phyloP scores from a whole-genome alignment of 1,140 invertebrate species.

The Colletes gigas region DNA sequence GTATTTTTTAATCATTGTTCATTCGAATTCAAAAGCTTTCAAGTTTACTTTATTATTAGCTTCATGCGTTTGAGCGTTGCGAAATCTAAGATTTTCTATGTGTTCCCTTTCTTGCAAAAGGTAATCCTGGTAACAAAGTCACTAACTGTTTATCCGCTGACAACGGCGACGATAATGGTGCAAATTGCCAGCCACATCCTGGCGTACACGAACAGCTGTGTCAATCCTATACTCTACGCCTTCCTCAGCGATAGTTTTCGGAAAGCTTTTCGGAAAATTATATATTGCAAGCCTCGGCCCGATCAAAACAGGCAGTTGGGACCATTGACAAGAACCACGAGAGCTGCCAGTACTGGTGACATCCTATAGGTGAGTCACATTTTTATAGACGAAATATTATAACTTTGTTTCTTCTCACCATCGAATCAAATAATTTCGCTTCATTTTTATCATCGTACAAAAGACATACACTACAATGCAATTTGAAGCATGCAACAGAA shows the following conservation, averaged over 20 bases:
- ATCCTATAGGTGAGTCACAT: conserved; percentile 74
- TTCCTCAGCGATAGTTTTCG: conserved; percentile 94
- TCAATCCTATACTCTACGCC: conserved; percentile 98
- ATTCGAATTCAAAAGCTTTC: too few species aligned
- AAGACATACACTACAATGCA: too few species aligned
- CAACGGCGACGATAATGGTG: conserved; percentile 85
- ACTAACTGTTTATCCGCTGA: conserved; percentile 86
- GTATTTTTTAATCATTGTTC: too few species aligned
- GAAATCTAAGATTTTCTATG: neutral
- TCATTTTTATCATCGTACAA: too few species aligned
- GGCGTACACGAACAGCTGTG: conserved; percentile 96
- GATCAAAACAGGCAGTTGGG: conserved; percentile 69
- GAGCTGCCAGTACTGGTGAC: conserved; percentile 75
- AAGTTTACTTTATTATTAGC: too few species aligned
- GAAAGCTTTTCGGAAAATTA: conserved; percentile 89
- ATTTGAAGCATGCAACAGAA: neutral
- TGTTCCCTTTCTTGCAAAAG: conserved; percentile 73
- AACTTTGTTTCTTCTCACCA: neutral
- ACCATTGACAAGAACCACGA: conserved; percentile 75
- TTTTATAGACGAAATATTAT: neutral
- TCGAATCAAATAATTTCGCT: too few species aligned
- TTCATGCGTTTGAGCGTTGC: too few species aligned
- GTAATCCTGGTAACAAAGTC: conserved; percentile 91
- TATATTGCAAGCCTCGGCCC: conserved; percentile 77
- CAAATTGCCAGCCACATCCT: conserved; percentile 94